These are phyloP conservation scores for Vollenhovia emeryi DNA, from an alignment of 1,140 invertebrate species.

Conservation along the genomic window DNA sequence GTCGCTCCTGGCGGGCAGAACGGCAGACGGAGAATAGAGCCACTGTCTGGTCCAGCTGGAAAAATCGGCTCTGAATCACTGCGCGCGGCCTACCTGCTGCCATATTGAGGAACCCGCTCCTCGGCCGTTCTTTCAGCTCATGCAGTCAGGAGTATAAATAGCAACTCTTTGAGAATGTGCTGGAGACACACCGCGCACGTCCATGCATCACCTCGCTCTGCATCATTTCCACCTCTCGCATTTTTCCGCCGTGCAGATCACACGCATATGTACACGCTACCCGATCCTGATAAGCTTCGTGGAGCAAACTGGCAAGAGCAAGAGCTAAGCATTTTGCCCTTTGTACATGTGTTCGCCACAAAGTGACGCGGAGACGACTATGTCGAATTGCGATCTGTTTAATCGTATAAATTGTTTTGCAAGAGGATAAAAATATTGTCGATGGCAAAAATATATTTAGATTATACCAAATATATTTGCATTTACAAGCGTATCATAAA, in stretches of 20 bases:
- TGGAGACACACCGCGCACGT: slow-evolving; percentile 73
- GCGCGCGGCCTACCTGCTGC: slow-evolving; percentile 79
- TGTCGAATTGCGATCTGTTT: neutral
- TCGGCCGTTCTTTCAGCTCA: slow-evolving; percentile 72
- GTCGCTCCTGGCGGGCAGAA: slow-evolving; percentile 43
- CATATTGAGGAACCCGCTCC: slow-evolving; percentile 83
- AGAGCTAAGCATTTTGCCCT: neutral
- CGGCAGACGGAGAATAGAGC: slow-evolving; percentile 73
- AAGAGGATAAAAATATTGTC: neutral
- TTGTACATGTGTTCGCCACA: neutral
- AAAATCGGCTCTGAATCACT: slow-evolving; percentile 81
- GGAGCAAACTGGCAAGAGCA: slow-evolving; percentile 1
- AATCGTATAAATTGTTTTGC: neutral
- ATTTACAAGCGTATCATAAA: neutral
- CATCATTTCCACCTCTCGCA: slow-evolving; percentile 49
- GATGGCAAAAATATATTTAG: neutral
- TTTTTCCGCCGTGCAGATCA: slow-evolving; percentile 14
- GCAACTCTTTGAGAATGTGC: slow-evolving; percentile 75
- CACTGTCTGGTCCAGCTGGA: slow-evolving; percentile 78
- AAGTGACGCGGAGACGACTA: neutral
- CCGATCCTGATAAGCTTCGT: neutral
- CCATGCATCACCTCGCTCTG: slow-evolving; percentile 69
- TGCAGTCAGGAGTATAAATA: slow-evolving; percentile 82
- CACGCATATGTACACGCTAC: slow-evolving; percentile 1
- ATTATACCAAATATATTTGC: neutral